Evolutionary conservation across 2,888 invertebrate genomes (phyloP), one percentile per base, ranked within the genome.

Genomic region (Brachypterus glaber): DNA sequence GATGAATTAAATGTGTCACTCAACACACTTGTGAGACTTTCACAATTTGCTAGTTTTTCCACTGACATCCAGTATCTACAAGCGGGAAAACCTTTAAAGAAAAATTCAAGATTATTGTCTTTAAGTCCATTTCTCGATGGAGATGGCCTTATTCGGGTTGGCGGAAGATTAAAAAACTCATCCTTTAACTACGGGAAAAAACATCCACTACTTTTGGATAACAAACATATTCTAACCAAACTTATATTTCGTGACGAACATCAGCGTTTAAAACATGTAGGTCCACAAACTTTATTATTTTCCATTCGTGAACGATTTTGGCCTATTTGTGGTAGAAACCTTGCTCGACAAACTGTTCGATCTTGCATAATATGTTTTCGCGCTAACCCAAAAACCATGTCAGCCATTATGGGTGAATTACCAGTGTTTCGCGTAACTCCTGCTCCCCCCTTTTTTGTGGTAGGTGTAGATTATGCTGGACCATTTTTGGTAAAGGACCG

Each of bases 381-480:
- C 26, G 24, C 25, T 17, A 46, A 46, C 9, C 48, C 47, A 9
- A 35, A 25, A 21, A 15, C 33, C 24, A 4, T 24, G 2, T 17
- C 44, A 32, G 39, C 45, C 17, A 15, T 43, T 15, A 51, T 47
- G 46, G 50, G 47, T 26, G 35, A 50, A 24, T 41, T 49, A 26
- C 41, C 46, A 3, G 8, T 13, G 13, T 7, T 16, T 11, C 29
- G 48, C 11, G 27, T 48, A 9, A 34, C 25, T 14, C 38, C 33
- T n/a, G 34, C 26, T 5, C 18, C 18, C 13, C 48, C 47, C 1
- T 52, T 52, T 41, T 21, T 11, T 2, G 35, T 33, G 7, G 26
- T 33, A 5, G 50, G 45, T 5, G 38, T 51, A 8, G 50, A 52
- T 34, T 52, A 44, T 33, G 43, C 39, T 7, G 50, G 50, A 7